Evolutionary conservation across 2,797 vertebrate species (phyloP).

Genomic region (Fratercula arctica): DNA sequence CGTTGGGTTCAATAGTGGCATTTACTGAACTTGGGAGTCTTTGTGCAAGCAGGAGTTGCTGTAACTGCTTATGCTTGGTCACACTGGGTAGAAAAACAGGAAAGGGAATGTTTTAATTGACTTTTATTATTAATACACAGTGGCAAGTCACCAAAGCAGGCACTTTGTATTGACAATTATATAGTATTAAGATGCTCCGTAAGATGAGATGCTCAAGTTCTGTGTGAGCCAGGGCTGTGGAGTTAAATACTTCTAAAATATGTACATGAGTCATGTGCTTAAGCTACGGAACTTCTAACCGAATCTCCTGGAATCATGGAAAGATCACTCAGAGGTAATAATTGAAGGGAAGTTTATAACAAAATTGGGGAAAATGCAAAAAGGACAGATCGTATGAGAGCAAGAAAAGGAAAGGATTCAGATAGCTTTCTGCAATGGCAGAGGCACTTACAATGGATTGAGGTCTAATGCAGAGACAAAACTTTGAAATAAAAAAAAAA

Average conservation of each 20-base stretch:
- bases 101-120: neutral
- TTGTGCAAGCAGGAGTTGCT: neutral
- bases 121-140: neutral
- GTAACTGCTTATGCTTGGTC: neutral
- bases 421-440: neutral
- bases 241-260: neutral
- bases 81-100: neutral
- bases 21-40: neutral
- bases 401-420: neutral
- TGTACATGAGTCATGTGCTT: neutral
- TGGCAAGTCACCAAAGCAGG: neutral
- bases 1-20: neutral
- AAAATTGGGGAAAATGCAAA: neutral
- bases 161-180: neutral
- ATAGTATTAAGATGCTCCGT: neutral
- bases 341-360: neutral
- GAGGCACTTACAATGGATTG: neutral
- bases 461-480: neutral
- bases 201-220: neutral
- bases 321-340: neutral
- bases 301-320: neutral
- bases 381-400: neutral
- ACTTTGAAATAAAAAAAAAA: neutral
- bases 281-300: neutral
- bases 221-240: neutral